These are phyloP conservation scores for Corythaixoides concolor DNA, from an alignment of 2,113 vertebrate genomes.

Conservation along the genomic window DNA sequence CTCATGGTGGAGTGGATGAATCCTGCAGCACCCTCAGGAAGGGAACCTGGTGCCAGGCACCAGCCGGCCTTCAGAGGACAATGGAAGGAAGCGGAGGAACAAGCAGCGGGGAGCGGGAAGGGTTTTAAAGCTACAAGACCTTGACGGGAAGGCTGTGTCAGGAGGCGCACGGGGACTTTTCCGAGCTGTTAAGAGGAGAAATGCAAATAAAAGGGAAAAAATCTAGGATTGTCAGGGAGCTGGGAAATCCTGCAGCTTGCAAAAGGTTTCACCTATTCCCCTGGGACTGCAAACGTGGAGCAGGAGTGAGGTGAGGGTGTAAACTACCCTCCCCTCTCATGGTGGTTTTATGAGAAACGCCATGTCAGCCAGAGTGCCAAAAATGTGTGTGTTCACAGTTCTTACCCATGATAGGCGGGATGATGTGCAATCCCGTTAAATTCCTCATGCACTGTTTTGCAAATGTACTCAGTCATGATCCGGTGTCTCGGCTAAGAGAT, in stretches of 20 bases:
- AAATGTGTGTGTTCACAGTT: not conserved
- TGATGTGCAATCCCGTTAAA: not conserved
- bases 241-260: not conserved
- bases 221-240: not conserved
- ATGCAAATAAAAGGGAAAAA: constrained; percentile 12
- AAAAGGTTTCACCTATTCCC: not conserved
- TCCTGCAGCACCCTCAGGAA: constrained; percentile 66
- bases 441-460: not conserved
- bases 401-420: not conserved
- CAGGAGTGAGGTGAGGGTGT: not conserved
- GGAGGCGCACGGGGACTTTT: not conserved
- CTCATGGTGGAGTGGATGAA: constrained; percentile 50
- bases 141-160: constrained; percentile 12
- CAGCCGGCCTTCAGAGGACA: constrained; percentile 33
- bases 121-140: constrained; percentile 38
- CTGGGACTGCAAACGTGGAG: not conserved
- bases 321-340: not conserved
- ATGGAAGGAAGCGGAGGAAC: constrained; percentile 37
- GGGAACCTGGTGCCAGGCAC: constrained; percentile 38
- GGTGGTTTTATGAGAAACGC: not conserved
- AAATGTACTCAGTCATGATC: not conserved
- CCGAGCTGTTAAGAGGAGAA: not conserved
- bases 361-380: not conserved
- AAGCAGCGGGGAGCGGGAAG: not conserved
- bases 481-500: not conserved